Evolutionary conservation across 2,888 invertebrate species (phyloP).

Genomic region (Trachelus iudaicus): DNA sequence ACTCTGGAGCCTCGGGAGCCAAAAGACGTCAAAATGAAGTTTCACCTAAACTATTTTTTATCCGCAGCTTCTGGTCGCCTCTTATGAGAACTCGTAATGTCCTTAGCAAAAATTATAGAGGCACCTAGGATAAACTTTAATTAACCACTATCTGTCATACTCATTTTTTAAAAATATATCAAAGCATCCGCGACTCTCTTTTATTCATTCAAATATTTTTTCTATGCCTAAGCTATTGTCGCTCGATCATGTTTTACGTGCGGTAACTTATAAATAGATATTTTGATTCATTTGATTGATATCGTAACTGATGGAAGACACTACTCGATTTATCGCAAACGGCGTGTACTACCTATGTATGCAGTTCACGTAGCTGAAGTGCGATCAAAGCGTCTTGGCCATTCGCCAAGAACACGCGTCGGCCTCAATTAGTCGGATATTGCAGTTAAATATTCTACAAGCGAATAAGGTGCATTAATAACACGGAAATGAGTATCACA

Average conservation of each 20-base stretch:
- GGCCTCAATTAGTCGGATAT: slow-evolving; percentile 56
- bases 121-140: background rate
- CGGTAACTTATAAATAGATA: background rate
- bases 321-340: slow-evolving; percentile 18
- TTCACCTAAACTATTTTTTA: background rate
- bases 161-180: background rate
- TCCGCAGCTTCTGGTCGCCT: background rate
- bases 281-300: background rate
- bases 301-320: slow-evolving; percentile 6
- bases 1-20: background rate
- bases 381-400: slow-evolving; percentile 53
- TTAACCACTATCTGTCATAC: background rate
- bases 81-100: background rate
- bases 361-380: slow-evolving; percentile 3
- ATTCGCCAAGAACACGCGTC: slow-evolving; percentile 44
- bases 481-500: slow-evolving; percentile 12
- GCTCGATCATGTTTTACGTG: background rate
- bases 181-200: background rate
- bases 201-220: background rate
- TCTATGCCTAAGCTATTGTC: background rate
- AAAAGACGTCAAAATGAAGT: background rate
- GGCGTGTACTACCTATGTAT: slow-evolving; percentile 15
- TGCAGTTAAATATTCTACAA: slow-evolving; percentile 43
- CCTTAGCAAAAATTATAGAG: background rate
- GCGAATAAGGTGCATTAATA: slow-evolving; percentile 36